These are phyloP conservation scores for Apodemus sylvaticus DNA, from an alignment of 2,113 vertebrate species.

Conservation along the genomic window DNA sequence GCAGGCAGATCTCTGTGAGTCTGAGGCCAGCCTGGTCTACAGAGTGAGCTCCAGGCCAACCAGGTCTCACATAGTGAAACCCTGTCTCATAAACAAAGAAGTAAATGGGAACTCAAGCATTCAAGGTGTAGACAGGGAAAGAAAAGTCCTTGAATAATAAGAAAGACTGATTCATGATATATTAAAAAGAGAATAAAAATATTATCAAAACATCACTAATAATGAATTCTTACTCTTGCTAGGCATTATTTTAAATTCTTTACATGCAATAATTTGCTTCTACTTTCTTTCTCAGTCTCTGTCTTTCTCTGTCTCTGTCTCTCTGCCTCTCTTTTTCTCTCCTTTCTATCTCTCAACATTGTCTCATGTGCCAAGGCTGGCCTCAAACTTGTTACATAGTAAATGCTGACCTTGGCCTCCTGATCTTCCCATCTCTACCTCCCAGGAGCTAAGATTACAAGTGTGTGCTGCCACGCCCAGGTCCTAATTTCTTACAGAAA, in stretches of 20 bases:
- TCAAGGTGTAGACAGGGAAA: slow-evolving; percentile 8
- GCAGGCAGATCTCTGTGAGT: background rate
- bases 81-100: background rate
- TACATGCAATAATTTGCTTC: background rate
- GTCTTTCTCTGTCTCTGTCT: too few relatives aligned
- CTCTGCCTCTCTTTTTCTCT: background rate
- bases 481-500: slow-evolving; percentile 14
- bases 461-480: background rate
- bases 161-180: background rate
- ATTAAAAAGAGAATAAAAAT: background rate
- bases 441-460: background rate
- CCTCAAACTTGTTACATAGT: background rate
- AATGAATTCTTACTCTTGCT: background rate
- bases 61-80: background rate
- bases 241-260: slow-evolving; percentile 23
- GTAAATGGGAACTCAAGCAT: background rate
- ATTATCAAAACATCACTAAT: slow-evolving; percentile 18
- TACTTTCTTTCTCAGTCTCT: background rate
- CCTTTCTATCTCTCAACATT: background rate
- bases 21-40: background rate
- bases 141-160: background rate
- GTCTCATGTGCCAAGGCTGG: background rate
- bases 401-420: background rate
- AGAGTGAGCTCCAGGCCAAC: background rate
- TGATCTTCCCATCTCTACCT: background rate